Percentiles rank a stretch among this genome's conserved stretches.
These are phyloP conservation scores for Desoria tigrina DNA, from an alignment of 2,888 invertebrate genomes.

Conservation along the genomic window DNA sequence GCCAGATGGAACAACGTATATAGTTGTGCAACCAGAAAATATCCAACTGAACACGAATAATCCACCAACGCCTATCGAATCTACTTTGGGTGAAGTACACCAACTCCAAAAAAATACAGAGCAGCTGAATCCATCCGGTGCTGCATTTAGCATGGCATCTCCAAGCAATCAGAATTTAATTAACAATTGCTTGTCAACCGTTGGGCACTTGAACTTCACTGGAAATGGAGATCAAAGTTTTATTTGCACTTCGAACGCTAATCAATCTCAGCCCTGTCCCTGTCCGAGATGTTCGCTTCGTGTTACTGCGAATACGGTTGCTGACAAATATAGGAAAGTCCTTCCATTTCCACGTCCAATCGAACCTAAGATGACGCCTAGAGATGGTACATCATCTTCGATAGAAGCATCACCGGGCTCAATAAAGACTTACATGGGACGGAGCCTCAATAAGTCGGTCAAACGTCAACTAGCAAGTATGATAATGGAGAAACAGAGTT, in stretches of 20 bases:
- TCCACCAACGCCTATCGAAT: no score
- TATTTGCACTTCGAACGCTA: background rate
- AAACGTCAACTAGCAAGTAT: conserved; percentile 5
- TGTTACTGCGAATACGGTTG: no score
- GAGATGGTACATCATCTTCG: background rate
- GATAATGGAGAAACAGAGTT: conserved; percentile 6
- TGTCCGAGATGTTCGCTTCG: conserved; percentile 20
- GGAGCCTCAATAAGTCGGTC: background rate
- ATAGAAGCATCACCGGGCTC: background rate
- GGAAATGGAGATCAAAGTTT: background rate
- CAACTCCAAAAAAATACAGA: no score
- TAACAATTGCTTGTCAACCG: no score
- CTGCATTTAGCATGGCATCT: no score
- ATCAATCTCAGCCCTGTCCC: conserved; percentile 26
- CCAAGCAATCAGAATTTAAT: no score
- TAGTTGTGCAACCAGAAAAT: no score
- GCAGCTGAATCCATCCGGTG: no score
- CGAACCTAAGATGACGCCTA: conserved; percentile 11
- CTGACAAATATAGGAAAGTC: conserved; percentile 35
- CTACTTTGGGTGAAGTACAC: no score
- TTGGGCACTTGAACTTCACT: background rate
- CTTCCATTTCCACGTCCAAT: conserved; percentile 30
- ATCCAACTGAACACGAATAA: no score
- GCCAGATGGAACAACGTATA: no score
- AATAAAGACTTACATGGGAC: background rate